Conservation (phyloP, 2,113 vertebrate genomes). For the Aleadryas rufinucha region DNA sequence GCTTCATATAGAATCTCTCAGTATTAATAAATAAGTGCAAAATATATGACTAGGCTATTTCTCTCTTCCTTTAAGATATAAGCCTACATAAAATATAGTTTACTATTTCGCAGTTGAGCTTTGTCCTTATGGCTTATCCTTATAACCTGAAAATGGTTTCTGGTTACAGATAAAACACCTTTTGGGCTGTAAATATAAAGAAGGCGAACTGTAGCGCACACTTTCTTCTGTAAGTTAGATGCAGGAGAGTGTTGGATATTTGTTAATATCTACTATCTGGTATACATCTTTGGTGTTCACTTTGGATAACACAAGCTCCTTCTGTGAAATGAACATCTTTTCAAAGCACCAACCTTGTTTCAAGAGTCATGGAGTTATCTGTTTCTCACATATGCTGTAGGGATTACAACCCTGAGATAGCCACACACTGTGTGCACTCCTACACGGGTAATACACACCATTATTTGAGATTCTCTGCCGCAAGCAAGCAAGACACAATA, state of each 20-base stretch:
- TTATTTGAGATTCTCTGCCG: not conserved
- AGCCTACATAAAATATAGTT: not conserved
- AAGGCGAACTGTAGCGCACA: not conserved
- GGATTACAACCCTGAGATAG: not conserved
- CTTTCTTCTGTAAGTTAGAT: not conserved
- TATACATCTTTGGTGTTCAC: not conserved
- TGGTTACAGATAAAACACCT: not conserved
- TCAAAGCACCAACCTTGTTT: not conserved
- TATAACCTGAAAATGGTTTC: not conserved
- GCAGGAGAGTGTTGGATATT: not conserved
- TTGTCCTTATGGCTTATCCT: not conserved
- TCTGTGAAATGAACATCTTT: not conserved
- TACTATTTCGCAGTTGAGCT: not conserved
- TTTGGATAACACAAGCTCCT: not conserved
- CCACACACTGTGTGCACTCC: not conserved
- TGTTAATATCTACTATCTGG: not conserved
- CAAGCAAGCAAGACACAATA: not conserved
- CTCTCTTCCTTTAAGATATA: not conserved
- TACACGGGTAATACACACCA: not conserved
- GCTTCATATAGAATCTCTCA: not conserved
- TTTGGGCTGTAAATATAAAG: not conserved
- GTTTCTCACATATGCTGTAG: not conserved
- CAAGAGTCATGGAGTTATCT: not conserved
- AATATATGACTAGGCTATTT: not conserved
- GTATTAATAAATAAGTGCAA: not conserved